These are phyloP conservation scores for Drosophila multiciliata DNA, from an alignment of 2,888 invertebrate species.

Conservation along the genomic window DNA sequence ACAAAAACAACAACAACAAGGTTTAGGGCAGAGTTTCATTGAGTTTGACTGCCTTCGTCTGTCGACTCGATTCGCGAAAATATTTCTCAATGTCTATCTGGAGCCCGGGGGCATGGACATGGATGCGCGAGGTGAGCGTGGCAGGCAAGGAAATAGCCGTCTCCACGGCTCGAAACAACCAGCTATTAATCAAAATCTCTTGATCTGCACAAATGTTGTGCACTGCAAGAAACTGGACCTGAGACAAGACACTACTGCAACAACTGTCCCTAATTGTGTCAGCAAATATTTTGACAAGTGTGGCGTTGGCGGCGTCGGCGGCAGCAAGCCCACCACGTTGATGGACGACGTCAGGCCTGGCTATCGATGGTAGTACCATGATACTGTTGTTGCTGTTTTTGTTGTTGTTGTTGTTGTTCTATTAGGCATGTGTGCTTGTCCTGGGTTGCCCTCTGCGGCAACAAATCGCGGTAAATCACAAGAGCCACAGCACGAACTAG, in stretches of 20 bases:
- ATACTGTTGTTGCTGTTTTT: constrained; percentile 7
- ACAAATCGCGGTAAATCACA: constrained; percentile 77
- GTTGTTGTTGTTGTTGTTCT: constrained; percentile 18
- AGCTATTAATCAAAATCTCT: constrained; percentile 80
- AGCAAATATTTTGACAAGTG: constrained; percentile 64
- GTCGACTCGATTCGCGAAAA: constrained; percentile 79
- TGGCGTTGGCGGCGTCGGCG: constrained; percentile 59
- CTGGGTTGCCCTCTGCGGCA: constrained; percentile 20
- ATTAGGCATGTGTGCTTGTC: constrained; percentile 41
- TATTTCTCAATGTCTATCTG: constrained; percentile 78
- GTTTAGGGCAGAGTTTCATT: constrained; percentile 56
- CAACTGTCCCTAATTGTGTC: constrained; percentile 58
- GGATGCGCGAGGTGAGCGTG: constrained; percentile 21
- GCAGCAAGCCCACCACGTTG: constrained; percentile 68
- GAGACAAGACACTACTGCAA: not conserved
- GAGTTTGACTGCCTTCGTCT: constrained; percentile 66
- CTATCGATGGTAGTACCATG: constrained; percentile 30
- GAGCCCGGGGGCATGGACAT: constrained; percentile 59
- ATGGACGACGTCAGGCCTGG: constrained; percentile 60
- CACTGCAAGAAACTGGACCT: constrained; percentile 64
- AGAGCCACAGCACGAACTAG: constrained; percentile 68
- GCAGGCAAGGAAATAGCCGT: constrained; percentile 38
- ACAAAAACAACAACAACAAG: constrained; percentile 1
- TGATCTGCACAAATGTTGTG: constrained; percentile 68
- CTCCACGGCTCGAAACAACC: constrained; percentile 58